Evolutionary conservation across 2,888 invertebrate species (phyloP).

Genomic region (Muscina levida): DNA sequence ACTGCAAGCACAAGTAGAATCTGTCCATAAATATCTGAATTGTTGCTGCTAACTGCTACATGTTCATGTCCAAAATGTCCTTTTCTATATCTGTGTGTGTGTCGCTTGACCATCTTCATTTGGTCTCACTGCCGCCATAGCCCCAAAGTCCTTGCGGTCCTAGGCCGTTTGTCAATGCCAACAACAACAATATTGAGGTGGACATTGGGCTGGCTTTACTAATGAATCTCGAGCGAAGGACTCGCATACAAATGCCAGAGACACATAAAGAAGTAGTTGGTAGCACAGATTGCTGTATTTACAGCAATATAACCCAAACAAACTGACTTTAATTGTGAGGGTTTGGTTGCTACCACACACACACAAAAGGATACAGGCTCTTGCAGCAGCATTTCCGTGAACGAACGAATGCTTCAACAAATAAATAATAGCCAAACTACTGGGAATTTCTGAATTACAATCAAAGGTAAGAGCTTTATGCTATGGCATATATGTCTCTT

Average conservation of each 20-base stretch:
- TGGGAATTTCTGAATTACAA: no score
- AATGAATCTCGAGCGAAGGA: not conserved
- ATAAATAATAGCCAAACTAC: no score
- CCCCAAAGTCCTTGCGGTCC: not conserved
- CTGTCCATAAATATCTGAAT: not conserved
- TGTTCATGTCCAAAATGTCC: not conserved
- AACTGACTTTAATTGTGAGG: slow-evolving; percentile 25
- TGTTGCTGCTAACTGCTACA: not conserved
- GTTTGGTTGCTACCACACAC: no score
- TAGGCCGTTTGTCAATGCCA: not conserved
- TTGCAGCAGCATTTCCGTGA: no score
- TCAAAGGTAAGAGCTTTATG: no score
- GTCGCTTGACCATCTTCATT: slow-evolving; percentile 8
- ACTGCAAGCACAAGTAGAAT: not conserved
- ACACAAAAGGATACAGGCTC: no score
- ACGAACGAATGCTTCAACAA: no score
- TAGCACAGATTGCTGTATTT: not conserved
- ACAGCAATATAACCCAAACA: not conserved
- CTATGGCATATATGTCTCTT: no score
- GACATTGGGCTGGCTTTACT: not conserved
- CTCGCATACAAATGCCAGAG: not conserved
- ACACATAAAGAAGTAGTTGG: slow-evolving; percentile 14
- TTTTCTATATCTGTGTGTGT: no score
- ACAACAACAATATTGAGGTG: not conserved
- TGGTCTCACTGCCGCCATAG: not conserved